Conservation (phyloP, 2,797 vertebrate genomes). For the Falco biarmicus region DNA sequence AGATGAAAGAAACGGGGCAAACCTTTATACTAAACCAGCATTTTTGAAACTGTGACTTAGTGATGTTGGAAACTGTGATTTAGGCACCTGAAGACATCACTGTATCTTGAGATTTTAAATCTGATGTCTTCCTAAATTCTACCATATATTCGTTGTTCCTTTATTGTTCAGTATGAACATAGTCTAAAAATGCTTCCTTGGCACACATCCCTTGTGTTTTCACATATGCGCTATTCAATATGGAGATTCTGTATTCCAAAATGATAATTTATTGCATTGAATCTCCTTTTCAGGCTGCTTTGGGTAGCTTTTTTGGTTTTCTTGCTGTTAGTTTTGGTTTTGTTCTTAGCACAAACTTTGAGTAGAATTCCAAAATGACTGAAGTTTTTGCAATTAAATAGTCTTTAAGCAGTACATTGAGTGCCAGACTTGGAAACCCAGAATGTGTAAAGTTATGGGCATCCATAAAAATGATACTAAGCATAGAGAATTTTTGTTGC, state of each 20-base stretch:
- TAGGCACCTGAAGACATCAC: not conserved
- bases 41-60: not conserved
- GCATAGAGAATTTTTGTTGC: not conserved
- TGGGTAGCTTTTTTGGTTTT: not conserved
- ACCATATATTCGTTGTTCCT: not conserved
- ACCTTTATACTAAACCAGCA: not conserved
- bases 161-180: not conserved
- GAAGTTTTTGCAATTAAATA: not conserved
- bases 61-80: not conserved
- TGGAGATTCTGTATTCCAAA: not conserved
- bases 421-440: not conserved
- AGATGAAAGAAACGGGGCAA: conserved; percentile 15
- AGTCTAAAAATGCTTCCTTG: not conserved
- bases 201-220: not conserved
- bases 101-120: not conserved
- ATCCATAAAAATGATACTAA: not conserved
- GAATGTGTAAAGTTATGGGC: not conserved
- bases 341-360: not conserved
- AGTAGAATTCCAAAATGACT: not conserved
- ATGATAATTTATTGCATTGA: not conserved
- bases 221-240: not conserved
- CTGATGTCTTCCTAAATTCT: not conserved
- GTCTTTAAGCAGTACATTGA: not conserved
- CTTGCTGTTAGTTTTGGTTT: not conserved
- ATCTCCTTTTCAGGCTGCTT: not conserved